Conservation (phyloP, 2,888 invertebrate species). For the Coremacera marginata region DNA sequence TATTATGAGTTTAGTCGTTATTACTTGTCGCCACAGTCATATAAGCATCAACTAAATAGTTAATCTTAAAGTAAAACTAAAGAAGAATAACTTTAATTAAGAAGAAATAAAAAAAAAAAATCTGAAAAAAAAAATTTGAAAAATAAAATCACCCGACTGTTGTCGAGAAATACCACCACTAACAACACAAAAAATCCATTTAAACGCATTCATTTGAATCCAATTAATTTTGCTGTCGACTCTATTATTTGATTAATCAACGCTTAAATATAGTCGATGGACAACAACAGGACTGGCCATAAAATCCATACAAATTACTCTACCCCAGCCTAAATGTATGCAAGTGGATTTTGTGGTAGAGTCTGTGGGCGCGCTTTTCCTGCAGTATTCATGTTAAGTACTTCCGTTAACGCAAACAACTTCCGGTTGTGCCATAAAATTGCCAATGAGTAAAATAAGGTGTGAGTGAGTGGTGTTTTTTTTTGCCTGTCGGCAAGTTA, state of each 20-base stretch:
- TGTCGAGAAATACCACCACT: neutral
- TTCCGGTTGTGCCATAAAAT: conserved; percentile 11
- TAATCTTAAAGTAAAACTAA: no score
- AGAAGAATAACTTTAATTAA: no score
- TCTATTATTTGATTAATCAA: conserved; percentile 42
- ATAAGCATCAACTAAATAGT: no score
- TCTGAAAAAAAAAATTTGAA: neutral
- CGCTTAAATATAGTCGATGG: conserved; percentile 33
- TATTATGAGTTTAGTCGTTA: no score
- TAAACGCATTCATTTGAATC: conserved; percentile 1
- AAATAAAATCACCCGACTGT: neutral
- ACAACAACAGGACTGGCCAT: neutral
- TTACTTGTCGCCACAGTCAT: no score
- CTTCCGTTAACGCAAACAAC: conserved; percentile 38
- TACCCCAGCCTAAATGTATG: conserved; percentile 22
- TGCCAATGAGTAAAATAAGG: neutral
- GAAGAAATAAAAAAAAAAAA: no score
- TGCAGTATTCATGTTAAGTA: neutral
- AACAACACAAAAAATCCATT: conserved; percentile 1
- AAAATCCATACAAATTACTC: neutral
- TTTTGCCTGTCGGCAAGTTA: neutral
- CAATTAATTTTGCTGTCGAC: conserved; percentile 35
- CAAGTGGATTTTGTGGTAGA: conserved; percentile 20
- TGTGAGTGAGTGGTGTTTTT: neutral
- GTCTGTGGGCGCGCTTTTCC: conserved; percentile 1